phyloP scores from a whole-genome alignment of 2,888 invertebrate genomes.

The Loripinus fragilis region DNA sequence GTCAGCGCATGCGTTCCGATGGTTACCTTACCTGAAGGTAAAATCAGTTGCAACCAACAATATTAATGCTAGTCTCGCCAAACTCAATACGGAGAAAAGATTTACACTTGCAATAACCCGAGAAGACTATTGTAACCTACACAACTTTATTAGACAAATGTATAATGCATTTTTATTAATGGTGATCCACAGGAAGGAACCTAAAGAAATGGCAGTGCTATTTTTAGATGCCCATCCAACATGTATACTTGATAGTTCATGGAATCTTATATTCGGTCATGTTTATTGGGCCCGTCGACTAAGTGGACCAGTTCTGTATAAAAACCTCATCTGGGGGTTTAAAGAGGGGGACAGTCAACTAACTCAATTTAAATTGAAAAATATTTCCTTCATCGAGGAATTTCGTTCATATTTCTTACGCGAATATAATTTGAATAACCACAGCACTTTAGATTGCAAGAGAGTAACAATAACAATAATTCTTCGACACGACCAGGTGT shows the following conservation, averaged over 20 bases:
- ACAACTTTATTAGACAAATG: slow-evolving; percentile 63
- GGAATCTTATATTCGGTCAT: slow-evolving; percentile 69
- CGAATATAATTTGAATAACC: slow-evolving; percentile 44
- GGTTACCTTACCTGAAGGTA: background rate
- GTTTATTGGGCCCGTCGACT: slow-evolving; percentile 61
- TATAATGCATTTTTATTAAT: slow-evolving; percentile 64
- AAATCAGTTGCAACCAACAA: background rate
- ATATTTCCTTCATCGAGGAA: slow-evolving; percentile 67
- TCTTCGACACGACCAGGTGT: slow-evolving; percentile 74
- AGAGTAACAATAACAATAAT: slow-evolving; percentile 67
- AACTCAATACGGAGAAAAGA: background rate
- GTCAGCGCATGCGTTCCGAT: background rate
- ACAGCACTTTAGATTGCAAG: slow-evolving; percentile 58
- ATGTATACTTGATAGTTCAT: slow-evolving; percentile 68
- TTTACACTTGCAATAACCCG: slow-evolving; percentile 48
- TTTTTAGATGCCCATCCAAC: slow-evolving; percentile 74
- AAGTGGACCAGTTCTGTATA: slow-evolving; percentile 43
- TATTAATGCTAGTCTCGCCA: background rate
- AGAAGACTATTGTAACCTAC: slow-evolving; percentile 69
- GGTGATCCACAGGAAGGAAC: slow-evolving; percentile 51
- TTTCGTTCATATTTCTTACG: slow-evolving; percentile 72
- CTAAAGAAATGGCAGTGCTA: slow-evolving; percentile 63
- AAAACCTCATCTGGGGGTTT: slow-evolving; percentile 66
- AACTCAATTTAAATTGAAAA: slow-evolving; percentile 48
- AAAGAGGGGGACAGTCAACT: slow-evolving; percentile 69